Percentiles rank a stretch among this genome's conserved stretches.
Evolutionary conservation across 2,113 vertebrate genomes (phyloP).

Genomic region (Python bivittatus): DNA sequence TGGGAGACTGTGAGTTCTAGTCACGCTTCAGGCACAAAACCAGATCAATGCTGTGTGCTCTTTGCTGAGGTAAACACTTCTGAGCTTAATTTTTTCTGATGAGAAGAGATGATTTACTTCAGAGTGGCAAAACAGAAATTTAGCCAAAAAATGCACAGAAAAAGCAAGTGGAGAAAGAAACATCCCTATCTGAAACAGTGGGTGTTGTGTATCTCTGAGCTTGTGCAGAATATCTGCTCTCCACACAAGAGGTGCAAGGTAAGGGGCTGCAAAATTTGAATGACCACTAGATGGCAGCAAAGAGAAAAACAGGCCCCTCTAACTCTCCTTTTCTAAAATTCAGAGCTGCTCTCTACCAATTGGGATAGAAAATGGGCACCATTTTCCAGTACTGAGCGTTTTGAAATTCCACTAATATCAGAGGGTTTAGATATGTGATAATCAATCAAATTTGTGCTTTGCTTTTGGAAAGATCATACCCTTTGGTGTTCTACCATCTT

Average conservation of each 20-base stretch:
- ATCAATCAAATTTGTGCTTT: background rate
- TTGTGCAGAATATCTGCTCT: background rate
- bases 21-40: too few species aligned
- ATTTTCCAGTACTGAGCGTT: background rate
- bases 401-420: background rate
- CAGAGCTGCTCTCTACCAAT: background rate
- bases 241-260: background rate
- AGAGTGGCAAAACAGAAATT: background rate
- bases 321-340: background rate
- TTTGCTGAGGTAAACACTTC: background rate
- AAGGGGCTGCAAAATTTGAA: background rate
- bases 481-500: conserved; percentile 21
- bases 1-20: background rate
- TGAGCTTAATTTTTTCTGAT: background rate
- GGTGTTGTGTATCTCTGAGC: background rate
- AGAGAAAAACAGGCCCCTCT: background rate
- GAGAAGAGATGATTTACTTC: background rate
- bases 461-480: background rate
- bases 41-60: background rate
- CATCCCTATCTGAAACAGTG: background rate
- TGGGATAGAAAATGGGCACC: background rate
- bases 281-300: background rate
- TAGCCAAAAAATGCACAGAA: background rate
- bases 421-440: background rate
- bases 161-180: background rate